A percentile compares a stretch with the other conserved stretches of the same genome.
phyloP scores from a whole-genome alignment of 37 sponge, comb jelly and placozoan genomes.

The Aplysina aerophoba region DNA sequence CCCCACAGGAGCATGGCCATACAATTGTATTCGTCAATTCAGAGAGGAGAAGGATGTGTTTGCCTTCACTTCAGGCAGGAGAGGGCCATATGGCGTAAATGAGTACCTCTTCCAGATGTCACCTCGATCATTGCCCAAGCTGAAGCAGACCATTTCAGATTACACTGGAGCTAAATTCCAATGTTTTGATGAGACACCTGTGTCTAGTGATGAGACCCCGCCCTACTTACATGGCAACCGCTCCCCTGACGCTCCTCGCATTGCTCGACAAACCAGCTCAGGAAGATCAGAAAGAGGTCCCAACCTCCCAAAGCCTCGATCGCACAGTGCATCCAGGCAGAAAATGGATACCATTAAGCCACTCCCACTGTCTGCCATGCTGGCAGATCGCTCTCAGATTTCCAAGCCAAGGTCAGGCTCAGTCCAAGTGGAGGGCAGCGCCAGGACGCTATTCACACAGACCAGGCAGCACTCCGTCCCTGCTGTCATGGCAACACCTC shows the following conservation, averaged over 20 bases:
- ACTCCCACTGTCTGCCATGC: background rate
- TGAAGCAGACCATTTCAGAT: slow-evolving; percentile 24
- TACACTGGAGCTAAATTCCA: slow-evolving; percentile 25
- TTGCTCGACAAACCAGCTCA: background rate
- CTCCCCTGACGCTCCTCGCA: background rate
- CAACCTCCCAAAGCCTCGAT: background rate
- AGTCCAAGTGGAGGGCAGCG: background rate
- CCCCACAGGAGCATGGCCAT: slow-evolving; percentile 32
- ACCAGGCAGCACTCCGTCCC: slow-evolving; percentile 5
- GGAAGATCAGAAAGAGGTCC: background rate
- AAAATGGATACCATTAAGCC: background rate
- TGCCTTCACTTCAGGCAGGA: slow-evolving; percentile 36
- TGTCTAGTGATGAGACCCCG: slow-evolving; percentile 20
- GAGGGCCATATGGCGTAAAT: slow-evolving; percentile 17
- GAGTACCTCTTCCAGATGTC: slow-evolving; percentile 31
- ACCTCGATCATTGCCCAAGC: background rate
- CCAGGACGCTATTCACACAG: background rate
- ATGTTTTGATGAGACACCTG: background rate
- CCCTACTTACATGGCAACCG: background rate
- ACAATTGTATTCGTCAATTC: slow-evolving; percentile 29
- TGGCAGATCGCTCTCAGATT: background rate
- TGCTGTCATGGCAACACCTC: background rate
- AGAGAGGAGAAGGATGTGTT: slow-evolving; percentile 36
- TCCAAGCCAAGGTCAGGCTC: background rate
- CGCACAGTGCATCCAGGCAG: slow-evolving; percentile 16